phyloP scores from a whole-genome alignment of 2,797 vertebrate species.

The Sebastes steindachneri region DNA sequence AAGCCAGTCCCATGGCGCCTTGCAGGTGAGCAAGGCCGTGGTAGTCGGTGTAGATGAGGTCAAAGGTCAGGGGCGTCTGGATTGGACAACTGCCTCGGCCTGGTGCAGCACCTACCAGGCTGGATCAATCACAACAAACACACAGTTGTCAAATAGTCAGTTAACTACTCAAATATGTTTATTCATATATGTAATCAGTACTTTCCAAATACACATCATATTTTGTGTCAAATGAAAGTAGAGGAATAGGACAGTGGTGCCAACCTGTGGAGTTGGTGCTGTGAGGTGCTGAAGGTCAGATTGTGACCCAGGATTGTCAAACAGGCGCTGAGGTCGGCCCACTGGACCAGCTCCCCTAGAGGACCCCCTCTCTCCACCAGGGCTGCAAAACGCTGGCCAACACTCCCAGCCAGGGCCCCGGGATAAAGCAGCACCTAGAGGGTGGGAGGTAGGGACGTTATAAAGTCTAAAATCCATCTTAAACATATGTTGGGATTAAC shows the following conservation, averaged over 20 bases:
- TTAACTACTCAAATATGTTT: neutral
- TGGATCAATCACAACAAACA: slow-evolving; percentile 52
- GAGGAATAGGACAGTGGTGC: neutral
- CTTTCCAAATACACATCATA: neutral
- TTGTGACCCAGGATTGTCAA: slow-evolving; percentile 79
- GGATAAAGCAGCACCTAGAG: slow-evolving; percentile 79
- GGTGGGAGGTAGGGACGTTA: neutral
- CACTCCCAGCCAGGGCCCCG: slow-evolving; percentile 69
- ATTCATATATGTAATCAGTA: neutral
- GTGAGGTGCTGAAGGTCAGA: slow-evolving; percentile 75
- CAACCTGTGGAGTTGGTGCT: slow-evolving; percentile 74
- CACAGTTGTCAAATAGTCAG: neutral
- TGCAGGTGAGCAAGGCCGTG: slow-evolving; percentile 79
- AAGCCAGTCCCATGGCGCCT: slow-evolving; percentile 80
- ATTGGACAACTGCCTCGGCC: slow-evolving; percentile 81
- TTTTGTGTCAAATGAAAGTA: neutral
- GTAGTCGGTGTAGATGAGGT: slow-evolving; percentile 84
- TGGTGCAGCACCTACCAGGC: slow-evolving; percentile 79
- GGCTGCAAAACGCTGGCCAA: slow-evolving; percentile 72
- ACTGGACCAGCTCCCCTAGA: slow-evolving; percentile 83
- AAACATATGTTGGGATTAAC: neutral
- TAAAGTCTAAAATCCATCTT: neutral
- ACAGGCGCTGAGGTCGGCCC: slow-evolving; percentile 79
- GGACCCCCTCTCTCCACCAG: slow-evolving; percentile 80
- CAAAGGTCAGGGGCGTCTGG: slow-evolving; percentile 76